Evolutionary conservation across 2,888 invertebrate genomes (phyloP).

Genomic region (Chalcis sispes): DNA sequence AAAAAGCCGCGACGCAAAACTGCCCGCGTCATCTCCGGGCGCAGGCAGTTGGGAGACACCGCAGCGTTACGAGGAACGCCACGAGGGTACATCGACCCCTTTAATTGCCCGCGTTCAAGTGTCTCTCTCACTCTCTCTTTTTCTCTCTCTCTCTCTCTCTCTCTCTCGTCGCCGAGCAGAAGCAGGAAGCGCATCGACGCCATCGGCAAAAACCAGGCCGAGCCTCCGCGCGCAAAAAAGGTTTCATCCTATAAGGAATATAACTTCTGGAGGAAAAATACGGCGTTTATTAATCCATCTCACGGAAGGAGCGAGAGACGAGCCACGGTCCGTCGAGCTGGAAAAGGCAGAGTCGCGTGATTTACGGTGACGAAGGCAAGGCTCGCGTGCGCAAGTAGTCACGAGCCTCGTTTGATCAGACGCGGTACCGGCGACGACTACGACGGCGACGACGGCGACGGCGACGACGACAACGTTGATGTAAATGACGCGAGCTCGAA

Average conservation of each 20-base stretch:
- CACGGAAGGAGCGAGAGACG: background rate
- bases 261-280: background rate
- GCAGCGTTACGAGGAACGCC: too few relatives aligned
- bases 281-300: slow-evolving; percentile 26
- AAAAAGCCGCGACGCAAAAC: slow-evolving; percentile 23
- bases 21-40: slow-evolving; percentile 17
- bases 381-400: slow-evolving; percentile 3
- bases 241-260: too few relatives aligned
- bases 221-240: background rate
- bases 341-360: background rate
- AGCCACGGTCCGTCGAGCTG: too few relatives aligned
- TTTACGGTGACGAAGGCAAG: background rate
- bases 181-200: slow-evolving; percentile 17
- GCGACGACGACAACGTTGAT: slow-evolving; percentile 25
- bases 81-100: slow-evolving; percentile 30
- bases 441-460: slow-evolving; percentile 23
- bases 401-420: slow-evolving; percentile 28
- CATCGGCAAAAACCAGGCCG: background rate
- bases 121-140: slow-evolving; percentile 9
- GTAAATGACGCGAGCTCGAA: slow-evolving; percentile 18
- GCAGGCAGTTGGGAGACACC: background rate
- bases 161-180: too few relatives aligned
- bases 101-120: background rate
- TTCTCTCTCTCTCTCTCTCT: slow-evolving; percentile 7
- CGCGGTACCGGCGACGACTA: slow-evolving; percentile 14